Conservation (phyloP, 2,797 vertebrate species). For the Gymnothorax reevesii region DNA sequence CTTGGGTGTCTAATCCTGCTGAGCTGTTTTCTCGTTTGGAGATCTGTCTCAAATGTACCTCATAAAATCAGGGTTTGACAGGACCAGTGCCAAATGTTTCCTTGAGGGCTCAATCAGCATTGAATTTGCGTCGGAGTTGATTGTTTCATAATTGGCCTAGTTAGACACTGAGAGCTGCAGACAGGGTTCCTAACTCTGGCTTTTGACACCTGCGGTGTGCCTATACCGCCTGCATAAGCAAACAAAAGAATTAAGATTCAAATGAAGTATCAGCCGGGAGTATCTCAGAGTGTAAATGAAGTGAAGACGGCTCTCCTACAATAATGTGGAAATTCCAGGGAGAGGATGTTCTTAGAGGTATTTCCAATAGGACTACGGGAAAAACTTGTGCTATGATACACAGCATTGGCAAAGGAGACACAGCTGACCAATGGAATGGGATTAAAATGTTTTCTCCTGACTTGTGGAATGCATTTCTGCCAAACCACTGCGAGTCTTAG, state of each 20-base stretch:
- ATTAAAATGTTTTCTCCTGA: not conserved
- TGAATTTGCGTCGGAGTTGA: not conserved
- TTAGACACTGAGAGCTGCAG: not conserved
- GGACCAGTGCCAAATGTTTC: not conserved
- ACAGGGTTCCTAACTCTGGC: not conserved
- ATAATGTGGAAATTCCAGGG: not conserved
- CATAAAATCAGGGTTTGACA: not conserved
- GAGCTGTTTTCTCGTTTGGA: not conserved
- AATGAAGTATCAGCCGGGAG: not conserved
- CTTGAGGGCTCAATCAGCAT: not conserved
- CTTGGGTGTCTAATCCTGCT: not conserved
- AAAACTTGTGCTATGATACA: not conserved
- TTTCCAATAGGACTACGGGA: not conserved
- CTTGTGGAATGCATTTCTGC: not conserved
- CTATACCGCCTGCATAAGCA: not conserved
- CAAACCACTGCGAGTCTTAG: not conserved
- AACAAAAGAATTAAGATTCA: not conserved
- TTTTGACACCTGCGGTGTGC: not conserved
- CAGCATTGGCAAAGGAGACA: not conserved
- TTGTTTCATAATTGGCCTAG: not conserved
- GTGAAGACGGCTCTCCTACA: not conserved
- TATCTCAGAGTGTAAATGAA: not conserved
- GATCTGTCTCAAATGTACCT: not conserved
- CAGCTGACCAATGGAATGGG: constrained; percentile 6
- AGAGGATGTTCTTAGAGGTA: not conserved